Percentiles rank a stretch among this genome's conserved stretches.
phyloP scores from a whole-genome alignment of 2,797 vertebrate species.

The Crenuchus spilurus region DNA sequence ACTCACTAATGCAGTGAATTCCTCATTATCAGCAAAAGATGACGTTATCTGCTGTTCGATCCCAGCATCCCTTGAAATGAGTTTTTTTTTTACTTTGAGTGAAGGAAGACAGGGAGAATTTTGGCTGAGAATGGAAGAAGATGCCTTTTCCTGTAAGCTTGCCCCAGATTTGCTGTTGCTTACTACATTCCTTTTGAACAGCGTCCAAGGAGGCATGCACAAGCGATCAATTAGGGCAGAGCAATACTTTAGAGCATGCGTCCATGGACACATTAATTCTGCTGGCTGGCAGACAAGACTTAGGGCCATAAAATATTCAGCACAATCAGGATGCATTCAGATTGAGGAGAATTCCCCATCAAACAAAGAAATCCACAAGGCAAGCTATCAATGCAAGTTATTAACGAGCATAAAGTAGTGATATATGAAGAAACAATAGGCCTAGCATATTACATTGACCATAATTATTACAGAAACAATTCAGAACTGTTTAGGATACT shows the following conservation, averaged over 20 bases:
- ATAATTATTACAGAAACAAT: background rate
- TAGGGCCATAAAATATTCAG: conserved; percentile 54
- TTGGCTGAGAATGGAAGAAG: conserved; percentile 44
- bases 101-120: conserved; percentile 35
- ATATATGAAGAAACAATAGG: background rate
- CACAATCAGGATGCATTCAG: conserved; percentile 34
- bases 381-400: conserved; percentile 8
- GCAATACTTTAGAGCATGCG: conserved; percentile 47
- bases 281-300: conserved; percentile 52
- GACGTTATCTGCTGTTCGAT: conserved; percentile 36
- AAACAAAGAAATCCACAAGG: conserved; percentile 28
- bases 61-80: conserved; percentile 35
- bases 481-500: background rate
- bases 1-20: conserved; percentile 14
- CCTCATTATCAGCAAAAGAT: conserved; percentile 25
- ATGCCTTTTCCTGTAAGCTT: conserved; percentile 44
- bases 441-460: conserved; percentile 2
- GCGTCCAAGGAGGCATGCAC: conserved; percentile 46
- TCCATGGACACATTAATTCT: conserved; percentile 52
- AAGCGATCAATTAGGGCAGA: conserved; percentile 56
- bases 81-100: conserved; percentile 33
- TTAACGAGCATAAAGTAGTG: conserved; percentile 5
- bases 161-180: conserved; percentile 53
- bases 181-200: conserved; percentile 51
- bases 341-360: conserved; percentile 9